Evolutionary conservation across 2,888 invertebrate species (phyloP), one percentile per base, ranked within the genome.

Genomic region (Periphyllus acericola): DNA sequence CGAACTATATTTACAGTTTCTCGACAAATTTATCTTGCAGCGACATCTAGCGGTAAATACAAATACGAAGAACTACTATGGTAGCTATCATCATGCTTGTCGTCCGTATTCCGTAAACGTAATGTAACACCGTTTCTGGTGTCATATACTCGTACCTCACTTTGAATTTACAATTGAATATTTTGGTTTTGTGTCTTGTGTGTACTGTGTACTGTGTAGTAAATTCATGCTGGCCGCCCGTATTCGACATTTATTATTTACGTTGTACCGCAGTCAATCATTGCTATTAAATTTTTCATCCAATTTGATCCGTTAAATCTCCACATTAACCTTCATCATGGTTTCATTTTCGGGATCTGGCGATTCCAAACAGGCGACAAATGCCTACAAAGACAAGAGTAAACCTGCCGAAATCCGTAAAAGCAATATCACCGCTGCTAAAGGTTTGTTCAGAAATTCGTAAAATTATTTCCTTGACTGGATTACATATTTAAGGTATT

Each of bases 361-460:
- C 89, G 93, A 93, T 91, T 91, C 91, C 55, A 91, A 90, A 90
- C 91, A 91, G 74, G 89, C 90, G 9, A 90, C 90, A 82, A 90
- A 90, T 40, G 90, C 96, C 84, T 97, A 96, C 91, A 96, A 96
- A 92, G 96, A 97, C 92, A 97, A 96, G 93, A 95, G 95, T 91
- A 99, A 99, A 93, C 99, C 99, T 76, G 93, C 95, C 74, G 98
- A 98, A 93, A 97, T 99, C 91, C 95, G 99, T 88, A 93, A 94
- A 90, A 99, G 98, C 92, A 99, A 99, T 92, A 99, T 99, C 91
- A 95, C 96, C 92, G 99, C 99, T 91, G 99, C 98, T 87, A 99
- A 99, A 96, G 98, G 98, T 98, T 94, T 89, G 89, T 90, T 89
- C 36, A 14, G 29, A 82, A 55, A 19, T 29, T n/a, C 25, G 2